Evolutionary conservation across 2,113 vertebrate genomes (phyloP).

Genomic region (Xiphorhynchus elegans): DNA sequence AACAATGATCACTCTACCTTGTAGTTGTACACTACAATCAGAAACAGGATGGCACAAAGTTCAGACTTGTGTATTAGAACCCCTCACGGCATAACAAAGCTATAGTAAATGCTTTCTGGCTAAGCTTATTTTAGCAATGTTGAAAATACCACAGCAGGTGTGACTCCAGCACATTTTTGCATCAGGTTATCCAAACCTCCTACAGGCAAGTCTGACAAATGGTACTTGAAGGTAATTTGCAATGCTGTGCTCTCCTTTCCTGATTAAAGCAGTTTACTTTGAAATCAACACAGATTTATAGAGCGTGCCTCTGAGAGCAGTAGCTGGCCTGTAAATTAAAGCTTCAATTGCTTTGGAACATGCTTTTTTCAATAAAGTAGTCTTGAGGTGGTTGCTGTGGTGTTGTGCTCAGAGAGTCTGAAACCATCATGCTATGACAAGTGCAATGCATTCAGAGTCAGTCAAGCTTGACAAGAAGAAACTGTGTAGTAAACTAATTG

Average conservation of each 20-base stretch:
- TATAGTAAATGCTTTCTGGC: background rate
- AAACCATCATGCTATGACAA: background rate
- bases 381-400: background rate
- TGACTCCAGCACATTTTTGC: background rate
- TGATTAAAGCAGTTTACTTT: background rate
- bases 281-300: background rate
- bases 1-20: background rate
- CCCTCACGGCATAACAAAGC: background rate
- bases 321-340: background rate
- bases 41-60: background rate
- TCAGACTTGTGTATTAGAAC: background rate
- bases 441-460: background rate
- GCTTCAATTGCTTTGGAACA: background rate
- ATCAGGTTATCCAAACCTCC: background rate
- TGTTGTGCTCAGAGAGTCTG: background rate
- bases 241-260: background rate
- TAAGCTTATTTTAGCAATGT: background rate
- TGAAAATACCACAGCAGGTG: background rate
- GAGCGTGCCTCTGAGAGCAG: background rate
- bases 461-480: background rate
- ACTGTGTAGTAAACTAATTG: background rate
- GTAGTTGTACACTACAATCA: background rate
- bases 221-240: background rate
- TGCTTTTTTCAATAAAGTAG: background rate
- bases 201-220: background rate